Percentiles rank a stretch among this genome's conserved stretches.
These are phyloP conservation scores for Puffinus mauretanicus DNA, from an alignment of 2,113 vertebrate genomes.

Conservation along the genomic window DNA sequence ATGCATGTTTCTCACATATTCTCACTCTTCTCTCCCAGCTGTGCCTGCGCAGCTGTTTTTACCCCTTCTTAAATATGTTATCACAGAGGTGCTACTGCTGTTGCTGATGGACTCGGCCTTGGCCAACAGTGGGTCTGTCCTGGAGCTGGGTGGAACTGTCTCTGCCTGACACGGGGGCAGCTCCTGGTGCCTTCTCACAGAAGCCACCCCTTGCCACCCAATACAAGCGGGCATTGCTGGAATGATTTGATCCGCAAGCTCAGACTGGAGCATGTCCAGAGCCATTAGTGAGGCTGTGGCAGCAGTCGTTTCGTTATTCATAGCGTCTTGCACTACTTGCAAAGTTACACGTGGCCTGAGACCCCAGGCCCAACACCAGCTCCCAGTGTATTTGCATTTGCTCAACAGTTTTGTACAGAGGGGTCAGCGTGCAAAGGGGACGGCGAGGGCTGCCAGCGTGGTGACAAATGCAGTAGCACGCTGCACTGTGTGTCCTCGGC, in stretches of 20 bases:
- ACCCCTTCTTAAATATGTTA: background rate
- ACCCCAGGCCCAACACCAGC: background rate
- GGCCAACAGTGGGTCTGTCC: fast-evolving
- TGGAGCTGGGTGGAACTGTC: background rate
- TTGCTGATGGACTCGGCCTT: background rate
- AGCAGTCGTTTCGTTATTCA: background rate
- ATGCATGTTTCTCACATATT: background rate
- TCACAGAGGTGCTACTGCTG: fast-evolving
- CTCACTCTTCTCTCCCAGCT: background rate
- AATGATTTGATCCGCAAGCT: no score
- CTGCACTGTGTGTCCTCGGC: background rate
- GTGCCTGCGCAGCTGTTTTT: background rate
- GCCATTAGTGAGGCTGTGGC: background rate
- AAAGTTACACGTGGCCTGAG: background rate
- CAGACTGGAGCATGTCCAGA: fast-evolving
- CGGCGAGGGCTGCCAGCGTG: background rate
- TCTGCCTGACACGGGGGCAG: background rate
- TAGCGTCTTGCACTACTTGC: background rate
- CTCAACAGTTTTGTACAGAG: background rate
- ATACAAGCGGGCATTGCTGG: background rate
- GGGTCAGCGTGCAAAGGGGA: fast-evolving
- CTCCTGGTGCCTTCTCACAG: background rate
- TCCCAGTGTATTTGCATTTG: background rate
- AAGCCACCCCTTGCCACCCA: background rate
- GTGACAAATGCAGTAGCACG: background rate